Evolutionary conservation across 2,797 vertebrate species (phyloP).

Genomic region (Vultur gryphus): DNA sequence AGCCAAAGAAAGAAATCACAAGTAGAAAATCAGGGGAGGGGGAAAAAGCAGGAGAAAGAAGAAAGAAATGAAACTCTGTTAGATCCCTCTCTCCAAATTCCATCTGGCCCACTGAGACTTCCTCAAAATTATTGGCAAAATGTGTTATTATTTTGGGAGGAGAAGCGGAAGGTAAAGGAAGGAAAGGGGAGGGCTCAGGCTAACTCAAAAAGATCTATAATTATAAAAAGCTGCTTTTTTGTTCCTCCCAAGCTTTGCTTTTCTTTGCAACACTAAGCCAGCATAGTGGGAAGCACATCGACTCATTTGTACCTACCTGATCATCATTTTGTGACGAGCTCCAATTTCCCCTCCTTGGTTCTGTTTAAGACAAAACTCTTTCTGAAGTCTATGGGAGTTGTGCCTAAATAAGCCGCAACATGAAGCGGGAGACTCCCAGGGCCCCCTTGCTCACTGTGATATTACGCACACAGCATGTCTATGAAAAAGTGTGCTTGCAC

Average conservation of each 20-base stretch:
- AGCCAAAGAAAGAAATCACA: slow-evolving; percentile 16
- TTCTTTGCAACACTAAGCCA: not conserved
- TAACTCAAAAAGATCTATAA: not conserved
- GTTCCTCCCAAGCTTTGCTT: not conserved
- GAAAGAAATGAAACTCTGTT: not conserved
- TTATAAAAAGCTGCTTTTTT: slow-evolving; percentile 36
- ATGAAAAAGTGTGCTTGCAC: not conserved
- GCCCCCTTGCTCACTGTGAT: not conserved
- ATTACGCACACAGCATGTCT: not conserved
- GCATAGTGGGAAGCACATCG: not conserved
- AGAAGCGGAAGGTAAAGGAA: slow-evolving; percentile 26
- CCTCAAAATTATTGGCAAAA: slow-evolving; percentile 42
- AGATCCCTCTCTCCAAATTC: not conserved
- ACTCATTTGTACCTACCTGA: not conserved
- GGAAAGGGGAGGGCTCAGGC: slow-evolving; percentile 35
- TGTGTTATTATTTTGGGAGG: slow-evolving; percentile 51
- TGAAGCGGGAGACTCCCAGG: not conserved
- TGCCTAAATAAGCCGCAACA: not conserved
- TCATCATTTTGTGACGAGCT: not conserved
- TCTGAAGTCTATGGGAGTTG: not conserved
- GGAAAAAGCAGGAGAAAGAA: not conserved
- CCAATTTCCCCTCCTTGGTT: not conserved
- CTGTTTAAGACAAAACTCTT: not conserved
- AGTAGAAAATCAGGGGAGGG: not conserved
- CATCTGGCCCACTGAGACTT: slow-evolving; percentile 17